Base-by-base conservation (phyloP, 2,888 invertebrate species). In the Carterocephalus palaemon region DNA sequence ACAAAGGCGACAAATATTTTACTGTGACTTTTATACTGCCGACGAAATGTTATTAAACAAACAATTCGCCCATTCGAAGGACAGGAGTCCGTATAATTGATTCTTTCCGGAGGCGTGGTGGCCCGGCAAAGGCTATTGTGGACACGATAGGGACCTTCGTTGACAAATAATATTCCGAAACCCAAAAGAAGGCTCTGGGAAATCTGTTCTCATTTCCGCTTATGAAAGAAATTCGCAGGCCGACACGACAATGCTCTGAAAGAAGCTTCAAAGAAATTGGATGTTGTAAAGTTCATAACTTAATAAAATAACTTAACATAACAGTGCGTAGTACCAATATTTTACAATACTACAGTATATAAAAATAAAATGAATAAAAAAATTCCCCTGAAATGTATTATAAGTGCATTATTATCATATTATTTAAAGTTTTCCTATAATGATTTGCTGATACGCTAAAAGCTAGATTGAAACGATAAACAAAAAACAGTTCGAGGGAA, bases 21-120 rank as follows among this genome's bases (percentile, higher is more conserved):
- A 78, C 71, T 59, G 59, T 68, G 76, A 81, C 79, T 74, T 81
- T 81, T 75, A 75, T 76, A 68, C 70, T 57, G 74, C 71, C 71
- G 60, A 61, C 71, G 70, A 73, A 80, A 84, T 84, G 83, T 86
- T 86, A 82, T 84, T 85, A 85, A 84, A 86, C 85, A 86, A 86
- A 86, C 85, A 84, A 79, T 81, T 84, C 82, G 83, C 84, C 84
- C 77, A 84, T 81, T 82, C 72, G 75, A 75, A 75, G 67, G 70
- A 69, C 70, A 65, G 68, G 69, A 75, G 68, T 60, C 67, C 67
- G 70, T 76, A 80, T 85, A 85, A 86, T 85, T 85, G 86, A 85
- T 85, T 86, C 77, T 83, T 84, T 85, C 85, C 86, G 85, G 85
- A 53, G 83, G 82, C 80, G 83, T 71, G 64, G 68, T 67, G 64